Evolutionary conservation across 1,140 invertebrate species (phyloP), one percentile per base, ranked within the genome.

Genomic region (Panagrolaimus sp.): DNA sequence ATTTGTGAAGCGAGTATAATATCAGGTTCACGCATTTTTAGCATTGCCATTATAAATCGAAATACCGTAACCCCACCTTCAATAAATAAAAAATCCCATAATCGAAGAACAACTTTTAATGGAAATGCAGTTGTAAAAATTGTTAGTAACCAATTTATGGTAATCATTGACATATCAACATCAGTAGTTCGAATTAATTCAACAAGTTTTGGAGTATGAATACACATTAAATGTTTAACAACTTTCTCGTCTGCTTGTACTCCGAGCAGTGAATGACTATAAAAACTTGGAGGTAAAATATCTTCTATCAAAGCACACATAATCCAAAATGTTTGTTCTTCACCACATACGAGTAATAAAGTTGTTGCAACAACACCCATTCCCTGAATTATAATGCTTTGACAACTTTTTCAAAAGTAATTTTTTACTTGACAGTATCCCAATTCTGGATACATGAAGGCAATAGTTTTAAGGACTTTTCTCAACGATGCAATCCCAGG

Each of bases 241-340:
- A 98, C 94, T 82, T 90, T 88, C 85, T 96, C 93, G 84, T 98
- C 96, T 15, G 94, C 93, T 83, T 88, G 80, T 9, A 85, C 82
- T 21, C 93, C 93, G 81, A 96, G 88, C 26, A 98, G 87, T 44
- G 93, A 94, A 69, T 92, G 91, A 62, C 93, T 94, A 85, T 96
- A 98, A 86, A 97, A 98, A 6, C 93, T 95, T 67, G 94, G 92
- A 66, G 96, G 96, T 68, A 98, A 86, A 17, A 98, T 86, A 85
- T 98, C 94, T 88, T 98, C 95, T 10, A 98, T 93, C 79, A 98
- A 93, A 14, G 93, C 91, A 77, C 91, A 91, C 91, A 98, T 93
- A 85, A 96, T 90, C 96, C 96, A 98, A 87, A 98, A 99, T 63
- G 92, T 89, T 86, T 97, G 94, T 86, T 98, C 96, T 87, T 99